A percentile compares a stretch with the other conserved stretches of the same genome.
These are phyloP conservation scores for Hypselothyrea guttata DNA, from an alignment of 2,888 invertebrate species.

Conservation along the genomic window DNA sequence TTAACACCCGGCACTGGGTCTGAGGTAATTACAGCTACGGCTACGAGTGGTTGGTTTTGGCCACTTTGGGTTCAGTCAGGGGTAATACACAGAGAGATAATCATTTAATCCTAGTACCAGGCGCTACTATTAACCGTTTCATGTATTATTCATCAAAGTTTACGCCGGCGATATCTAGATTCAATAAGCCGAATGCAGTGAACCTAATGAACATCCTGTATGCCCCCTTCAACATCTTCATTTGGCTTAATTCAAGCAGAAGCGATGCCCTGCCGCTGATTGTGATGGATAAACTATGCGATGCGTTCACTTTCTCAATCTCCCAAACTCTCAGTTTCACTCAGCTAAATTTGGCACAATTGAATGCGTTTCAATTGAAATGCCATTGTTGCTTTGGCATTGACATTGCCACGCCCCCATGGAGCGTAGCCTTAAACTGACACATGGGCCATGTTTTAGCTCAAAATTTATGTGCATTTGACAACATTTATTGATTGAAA, in stretches of 20 bases:
- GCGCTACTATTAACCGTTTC: conserved; percentile 55
- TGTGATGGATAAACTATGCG: conserved; percentile 76
- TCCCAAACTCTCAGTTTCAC: no score
- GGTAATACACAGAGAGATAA: conserved; percentile 41
- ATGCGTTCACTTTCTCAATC: neutral
- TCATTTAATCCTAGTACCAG: conserved; percentile 63
- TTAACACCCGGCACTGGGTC: conserved; percentile 37
- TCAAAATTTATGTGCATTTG: neutral
- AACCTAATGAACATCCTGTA: conserved; percentile 76
- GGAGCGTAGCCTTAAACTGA: conserved; percentile 1
- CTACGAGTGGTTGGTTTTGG: neutral
- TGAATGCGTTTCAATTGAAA: conserved; percentile 70
- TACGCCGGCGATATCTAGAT: conserved; percentile 51
- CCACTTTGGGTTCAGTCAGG: neutral
- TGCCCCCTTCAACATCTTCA: conserved; percentile 14
- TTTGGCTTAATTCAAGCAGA: conserved; percentile 70
- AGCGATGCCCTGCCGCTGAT: conserved; percentile 69
- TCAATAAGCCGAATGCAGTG: conserved; percentile 69
- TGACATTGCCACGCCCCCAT: neutral
- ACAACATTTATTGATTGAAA: conserved; percentile 36
- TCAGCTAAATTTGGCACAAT: conserved; percentile 44
- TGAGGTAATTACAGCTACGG: conserved; percentile 54
- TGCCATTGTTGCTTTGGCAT: conserved; percentile 50
- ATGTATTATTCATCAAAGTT: conserved; percentile 68
- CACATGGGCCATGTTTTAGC: no score